Percentiles rank a stretch among this genome's conserved stretches.
These are phyloP conservation scores for Oligia strigilis DNA, from an alignment of 2,888 invertebrate species.

Conservation along the genomic window DNA sequence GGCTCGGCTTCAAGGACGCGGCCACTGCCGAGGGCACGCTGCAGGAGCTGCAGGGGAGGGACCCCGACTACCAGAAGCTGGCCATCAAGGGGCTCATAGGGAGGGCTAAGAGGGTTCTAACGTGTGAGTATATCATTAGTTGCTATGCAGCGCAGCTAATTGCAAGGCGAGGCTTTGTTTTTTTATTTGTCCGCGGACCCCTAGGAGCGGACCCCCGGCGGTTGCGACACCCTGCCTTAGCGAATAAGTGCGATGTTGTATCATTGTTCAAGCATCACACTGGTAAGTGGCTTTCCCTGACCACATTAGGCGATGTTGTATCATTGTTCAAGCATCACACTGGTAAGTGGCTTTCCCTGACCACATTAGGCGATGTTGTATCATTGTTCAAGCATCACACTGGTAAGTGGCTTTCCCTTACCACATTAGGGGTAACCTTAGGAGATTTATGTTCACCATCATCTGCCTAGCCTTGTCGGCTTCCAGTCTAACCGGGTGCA, in stretches of 20 bases:
- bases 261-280: too few relatives aligned
- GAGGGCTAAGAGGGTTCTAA: slow-evolving; percentile 93
- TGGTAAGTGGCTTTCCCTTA: neutral
- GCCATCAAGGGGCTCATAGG: slow-evolving; percentile 93
- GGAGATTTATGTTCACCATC: too few relatives aligned
- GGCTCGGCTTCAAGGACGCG: slow-evolving; percentile 94
- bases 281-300: too few relatives aligned
- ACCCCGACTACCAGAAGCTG: slow-evolving; percentile 94
- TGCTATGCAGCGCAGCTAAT: neutral
- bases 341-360: too few relatives aligned
- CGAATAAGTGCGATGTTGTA: neutral
- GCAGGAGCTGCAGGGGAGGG: slow-evolving; percentile 92
- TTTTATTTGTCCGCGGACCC: neutral
- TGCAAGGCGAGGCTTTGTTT: too few relatives aligned
- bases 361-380: neutral
- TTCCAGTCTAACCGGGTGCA: too few relatives aligned
- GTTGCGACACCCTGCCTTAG: neutral
- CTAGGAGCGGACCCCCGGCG: neutral
- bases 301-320: neutral
- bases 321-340: too few relatives aligned
- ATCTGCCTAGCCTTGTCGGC: too few relatives aligned
- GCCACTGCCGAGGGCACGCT: slow-evolving; percentile 93
- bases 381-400: too few relatives aligned
- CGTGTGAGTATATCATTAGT: slow-evolving; percentile 84
- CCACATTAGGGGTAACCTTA: neutral